phyloP scores from a whole-genome alignment of 2,888 invertebrate species.

The Eupithecia abbreviata region DNA sequence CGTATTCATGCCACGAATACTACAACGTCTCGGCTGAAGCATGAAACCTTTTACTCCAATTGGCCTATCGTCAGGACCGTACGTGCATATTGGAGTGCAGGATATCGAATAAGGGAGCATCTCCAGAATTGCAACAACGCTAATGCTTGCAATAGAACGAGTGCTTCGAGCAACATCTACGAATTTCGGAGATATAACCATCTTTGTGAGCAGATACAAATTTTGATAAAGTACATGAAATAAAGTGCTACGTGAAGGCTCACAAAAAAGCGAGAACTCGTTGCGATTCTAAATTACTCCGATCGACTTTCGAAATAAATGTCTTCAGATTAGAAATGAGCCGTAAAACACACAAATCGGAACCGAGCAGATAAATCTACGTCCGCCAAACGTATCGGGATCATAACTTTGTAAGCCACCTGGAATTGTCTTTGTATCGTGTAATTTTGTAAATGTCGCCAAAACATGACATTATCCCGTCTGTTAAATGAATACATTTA shows the following conservation, averaged over 20 bases:
- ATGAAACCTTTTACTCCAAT: conserved; percentile 55
- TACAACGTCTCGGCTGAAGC: conserved; percentile 51
- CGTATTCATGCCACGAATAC: conserved; percentile 32
- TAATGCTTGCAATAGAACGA: not conserved
- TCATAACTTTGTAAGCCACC: conserved; percentile 74
- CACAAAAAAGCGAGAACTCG: conserved; percentile 11
- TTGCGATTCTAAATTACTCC: conserved; percentile 55
- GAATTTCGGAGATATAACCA: not conserved
- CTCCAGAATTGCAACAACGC: not conserved
- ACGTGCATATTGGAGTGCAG: conserved; percentile 35
- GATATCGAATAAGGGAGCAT: conserved; percentile 19
- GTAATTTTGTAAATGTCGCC: conserved; percentile 58
- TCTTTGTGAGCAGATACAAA: not conserved
- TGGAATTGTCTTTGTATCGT: conserved; percentile 65
- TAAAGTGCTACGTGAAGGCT: not conserved
- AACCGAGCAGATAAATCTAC: conserved; percentile 67
- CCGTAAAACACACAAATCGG: conserved; percentile 66
- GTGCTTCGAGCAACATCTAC: not conserved
- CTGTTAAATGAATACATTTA: conserved; percentile 51
- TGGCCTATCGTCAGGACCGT: conserved; percentile 37
- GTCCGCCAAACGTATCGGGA: conserved; percentile 58
- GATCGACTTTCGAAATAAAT: conserved; percentile 64
- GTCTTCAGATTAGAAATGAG: conserved; percentile 63
- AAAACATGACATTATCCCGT: conserved; percentile 42
- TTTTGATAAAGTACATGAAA: not conserved